phyloP scores from a whole-genome alignment of 2,113 vertebrate genomes.

The Neodon shergylaensis region DNA sequence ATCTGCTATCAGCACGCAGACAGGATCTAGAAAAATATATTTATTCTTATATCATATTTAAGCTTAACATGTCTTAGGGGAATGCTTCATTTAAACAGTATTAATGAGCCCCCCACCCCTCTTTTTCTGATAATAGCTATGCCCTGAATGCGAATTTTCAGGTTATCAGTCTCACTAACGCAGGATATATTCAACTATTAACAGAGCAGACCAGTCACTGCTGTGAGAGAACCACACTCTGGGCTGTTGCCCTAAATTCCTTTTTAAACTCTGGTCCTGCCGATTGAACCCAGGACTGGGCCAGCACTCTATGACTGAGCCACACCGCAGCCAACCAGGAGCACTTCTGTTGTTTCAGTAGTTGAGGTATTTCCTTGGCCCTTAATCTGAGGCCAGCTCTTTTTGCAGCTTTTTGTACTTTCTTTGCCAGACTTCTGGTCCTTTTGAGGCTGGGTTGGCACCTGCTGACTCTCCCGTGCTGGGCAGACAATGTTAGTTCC shows the following conservation, averaged over 20 bases:
- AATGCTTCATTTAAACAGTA: not conserved
- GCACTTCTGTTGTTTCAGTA: no score
- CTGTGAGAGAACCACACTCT: not conserved
- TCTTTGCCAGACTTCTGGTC: not conserved
- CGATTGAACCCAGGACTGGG: not conserved
- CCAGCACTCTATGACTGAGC: not conserved
- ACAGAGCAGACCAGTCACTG: not conserved
- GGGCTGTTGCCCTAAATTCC: not conserved
- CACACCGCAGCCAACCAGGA: not conserved
- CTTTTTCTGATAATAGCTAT: not conserved
- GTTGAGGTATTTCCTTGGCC: accelerated
- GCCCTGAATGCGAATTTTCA: not conserved
- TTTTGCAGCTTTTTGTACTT: not conserved
- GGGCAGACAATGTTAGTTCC: accelerated
- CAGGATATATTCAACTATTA: not conserved
- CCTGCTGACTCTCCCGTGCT: not conserved
- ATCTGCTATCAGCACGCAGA: not conserved
- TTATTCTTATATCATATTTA: not conserved
- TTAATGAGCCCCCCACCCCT: not conserved
- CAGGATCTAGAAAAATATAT: not conserved
- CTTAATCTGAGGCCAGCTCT: not conserved
- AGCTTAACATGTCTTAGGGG: not conserved
- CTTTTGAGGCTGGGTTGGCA: not conserved
- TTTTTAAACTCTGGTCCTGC: not conserved
- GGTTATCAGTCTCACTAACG: not conserved